Evolutionary conservation across 2,888 invertebrate genomes (phyloP).

Genomic region (Nomada hirtipes): DNA sequence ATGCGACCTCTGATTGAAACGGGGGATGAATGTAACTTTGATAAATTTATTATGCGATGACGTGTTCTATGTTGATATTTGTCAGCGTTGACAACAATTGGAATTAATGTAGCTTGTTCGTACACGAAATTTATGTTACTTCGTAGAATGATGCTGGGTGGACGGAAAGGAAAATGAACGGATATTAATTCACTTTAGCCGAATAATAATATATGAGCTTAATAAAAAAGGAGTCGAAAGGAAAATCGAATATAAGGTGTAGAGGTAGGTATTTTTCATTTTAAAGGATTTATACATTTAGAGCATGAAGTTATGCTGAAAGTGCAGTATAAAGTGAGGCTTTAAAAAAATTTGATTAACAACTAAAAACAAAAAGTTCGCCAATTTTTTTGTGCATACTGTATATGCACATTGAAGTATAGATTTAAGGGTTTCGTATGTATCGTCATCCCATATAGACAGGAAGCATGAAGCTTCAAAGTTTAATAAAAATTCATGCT

Average conservation of each 20-base stretch:
- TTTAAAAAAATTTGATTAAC: background rate
- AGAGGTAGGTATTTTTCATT: too few species aligned
- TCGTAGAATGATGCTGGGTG: too few species aligned
- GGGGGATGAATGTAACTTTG: background rate
- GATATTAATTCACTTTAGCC: too few species aligned
- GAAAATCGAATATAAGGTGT: background rate
- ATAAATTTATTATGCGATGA: background rate
- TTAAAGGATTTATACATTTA: too few species aligned
- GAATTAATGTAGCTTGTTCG: too few species aligned
- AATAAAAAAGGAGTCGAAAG: background rate
- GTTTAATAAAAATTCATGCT: constrained; percentile 50
- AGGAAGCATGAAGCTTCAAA: constrained; percentile 11
- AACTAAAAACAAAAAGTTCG: too few species aligned
- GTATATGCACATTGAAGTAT: background rate
- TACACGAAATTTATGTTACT: too few species aligned
- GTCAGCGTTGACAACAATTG: too few species aligned
- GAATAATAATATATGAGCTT: too few species aligned
- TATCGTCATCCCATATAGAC: background rate
- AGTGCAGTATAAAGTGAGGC: background rate
- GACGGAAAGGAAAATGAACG: too few species aligned
- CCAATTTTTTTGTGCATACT: background rate
- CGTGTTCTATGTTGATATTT: background rate
- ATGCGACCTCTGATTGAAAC: background rate
- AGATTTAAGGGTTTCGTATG: constrained; percentile 6
- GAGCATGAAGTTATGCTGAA: too few species aligned